phyloP scores from a whole-genome alignment of 2,797 vertebrate species.

The Mionectes olivaceus region DNA sequence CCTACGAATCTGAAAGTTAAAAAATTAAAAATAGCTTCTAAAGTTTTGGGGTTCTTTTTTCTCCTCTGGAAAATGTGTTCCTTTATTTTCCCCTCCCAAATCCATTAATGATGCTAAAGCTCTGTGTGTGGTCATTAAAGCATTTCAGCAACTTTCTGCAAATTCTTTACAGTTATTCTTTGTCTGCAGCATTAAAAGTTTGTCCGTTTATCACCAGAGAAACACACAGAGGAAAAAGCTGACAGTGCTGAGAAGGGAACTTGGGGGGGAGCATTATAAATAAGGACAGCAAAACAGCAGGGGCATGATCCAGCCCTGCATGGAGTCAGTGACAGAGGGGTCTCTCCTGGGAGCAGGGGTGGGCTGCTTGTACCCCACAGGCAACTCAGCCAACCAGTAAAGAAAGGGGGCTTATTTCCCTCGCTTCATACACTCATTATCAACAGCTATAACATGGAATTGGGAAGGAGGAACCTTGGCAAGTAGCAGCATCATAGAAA shows the following conservation, averaged over 20 bases:
- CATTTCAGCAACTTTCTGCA: constrained; percentile 28
- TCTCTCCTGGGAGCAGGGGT: not conserved
- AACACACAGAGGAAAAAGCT: not conserved
- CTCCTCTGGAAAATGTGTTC: not conserved
- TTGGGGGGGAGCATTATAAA: not conserved
- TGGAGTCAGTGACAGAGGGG: not conserved
- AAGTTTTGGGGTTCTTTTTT: fast-evolving
- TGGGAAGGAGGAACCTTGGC: not conserved
- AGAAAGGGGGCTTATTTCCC: not conserved
- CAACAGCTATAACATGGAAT: not conserved
- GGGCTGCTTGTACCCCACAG: not conserved
- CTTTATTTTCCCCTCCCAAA: not conserved
- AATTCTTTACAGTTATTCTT: constrained; percentile 15
- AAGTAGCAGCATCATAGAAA: not conserved
- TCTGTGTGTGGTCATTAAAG: constrained; percentile 48
- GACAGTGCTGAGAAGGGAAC: not conserved
- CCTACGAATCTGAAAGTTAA: not conserved
- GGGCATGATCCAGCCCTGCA: not conserved
- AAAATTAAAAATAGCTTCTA: not conserved
- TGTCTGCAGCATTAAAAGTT: not conserved
- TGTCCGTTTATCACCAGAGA: constrained; percentile 9
- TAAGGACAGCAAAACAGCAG: not conserved
- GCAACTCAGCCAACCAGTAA: no score
- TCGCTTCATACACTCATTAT: not conserved
- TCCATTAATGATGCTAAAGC: not conserved